Conservation (phyloP, 2,888 invertebrate genomes). For the Drosophila setosimentum region DNA sequence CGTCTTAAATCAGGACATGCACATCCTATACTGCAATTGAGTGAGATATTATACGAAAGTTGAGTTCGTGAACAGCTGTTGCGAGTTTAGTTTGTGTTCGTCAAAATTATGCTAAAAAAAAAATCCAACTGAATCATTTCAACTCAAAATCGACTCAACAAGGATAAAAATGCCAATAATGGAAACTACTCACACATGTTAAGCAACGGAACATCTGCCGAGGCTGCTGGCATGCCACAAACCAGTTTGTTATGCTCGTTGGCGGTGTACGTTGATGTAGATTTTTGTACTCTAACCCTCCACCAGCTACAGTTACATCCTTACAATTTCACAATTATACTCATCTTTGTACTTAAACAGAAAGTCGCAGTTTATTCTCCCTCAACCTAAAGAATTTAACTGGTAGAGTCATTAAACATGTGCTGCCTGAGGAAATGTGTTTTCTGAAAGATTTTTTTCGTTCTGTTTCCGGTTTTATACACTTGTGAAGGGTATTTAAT, state of each 20-base stretch:
- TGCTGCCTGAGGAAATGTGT: slow-evolving; percentile 8
- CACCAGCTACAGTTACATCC: slow-evolving; percentile 1
- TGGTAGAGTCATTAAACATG: slow-evolving; percentile 19
- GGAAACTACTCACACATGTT: slow-evolving; percentile 26
- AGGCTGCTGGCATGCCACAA: slow-evolving; percentile 31
- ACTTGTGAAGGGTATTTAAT: neutral
- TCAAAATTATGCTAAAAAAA: slow-evolving; percentile 1
- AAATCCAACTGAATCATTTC: slow-evolving; percentile 28
- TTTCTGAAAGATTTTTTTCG: neutral
- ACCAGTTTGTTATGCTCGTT: slow-evolving; percentile 42
- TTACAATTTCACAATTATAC: neutral
- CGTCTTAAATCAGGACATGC: neutral
- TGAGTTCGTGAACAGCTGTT: slow-evolving; percentile 23
- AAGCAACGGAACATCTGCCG: slow-evolving; percentile 47
- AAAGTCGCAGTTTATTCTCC: slow-evolving; percentile 21
- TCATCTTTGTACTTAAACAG: slow-evolving; percentile 4
- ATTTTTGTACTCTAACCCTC: slow-evolving; percentile 12
- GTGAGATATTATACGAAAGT: slow-evolving; percentile 20
- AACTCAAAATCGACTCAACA: slow-evolving; percentile 29
- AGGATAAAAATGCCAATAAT: slow-evolving; percentile 35
- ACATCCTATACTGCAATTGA: slow-evolving; percentile 13
- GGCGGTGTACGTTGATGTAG: slow-evolving; percentile 12
- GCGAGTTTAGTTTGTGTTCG: slow-evolving; percentile 16
- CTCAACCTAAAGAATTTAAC: slow-evolving; percentile 27
- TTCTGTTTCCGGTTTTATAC: neutral